A percentile compares a stretch with the other conserved stretches of the same genome.
Conservation (phyloP, 2,113 vertebrate genomes). For the Cervus canadensis region DNA sequence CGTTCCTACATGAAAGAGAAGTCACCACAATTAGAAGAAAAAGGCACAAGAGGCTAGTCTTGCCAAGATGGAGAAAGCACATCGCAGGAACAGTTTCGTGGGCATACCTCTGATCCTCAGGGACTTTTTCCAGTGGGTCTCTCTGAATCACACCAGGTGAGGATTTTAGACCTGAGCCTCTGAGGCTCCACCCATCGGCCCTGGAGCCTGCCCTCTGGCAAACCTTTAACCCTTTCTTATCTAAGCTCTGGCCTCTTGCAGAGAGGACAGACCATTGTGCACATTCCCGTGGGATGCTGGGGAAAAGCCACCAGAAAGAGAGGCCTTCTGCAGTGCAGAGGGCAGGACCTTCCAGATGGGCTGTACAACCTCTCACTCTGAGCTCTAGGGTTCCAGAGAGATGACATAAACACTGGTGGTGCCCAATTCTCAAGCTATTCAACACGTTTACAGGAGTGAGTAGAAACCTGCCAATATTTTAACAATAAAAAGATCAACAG, state of each 20-base stretch:
- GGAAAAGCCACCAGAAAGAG: background rate
- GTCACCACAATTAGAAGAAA: background rate
- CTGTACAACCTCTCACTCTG: background rate
- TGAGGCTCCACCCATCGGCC: slow-evolving; percentile 31
- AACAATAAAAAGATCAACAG: slow-evolving; percentile 10
- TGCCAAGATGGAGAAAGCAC: background rate
- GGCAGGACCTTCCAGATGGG: background rate
- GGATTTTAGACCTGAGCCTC: background rate
- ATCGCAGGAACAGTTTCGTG: background rate
- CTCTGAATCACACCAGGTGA: background rate
- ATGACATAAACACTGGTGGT: background rate
- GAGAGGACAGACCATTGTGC: background rate
- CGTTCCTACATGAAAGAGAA: background rate
- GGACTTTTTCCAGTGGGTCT: background rate
- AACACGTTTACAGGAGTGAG: background rate
- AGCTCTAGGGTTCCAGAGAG: background rate
- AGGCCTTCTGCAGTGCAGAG: background rate
- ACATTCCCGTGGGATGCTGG: background rate
- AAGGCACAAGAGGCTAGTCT: background rate
- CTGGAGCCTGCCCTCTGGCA: background rate
- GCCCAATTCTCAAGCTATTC: background rate
- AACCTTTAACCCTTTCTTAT: background rate
- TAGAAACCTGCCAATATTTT: background rate
- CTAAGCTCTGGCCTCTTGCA: background rate
- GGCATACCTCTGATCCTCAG: slow-evolving; percentile 6